phyloP scores from a whole-genome alignment of 2,113 vertebrate species.

The Naja naja region DNA sequence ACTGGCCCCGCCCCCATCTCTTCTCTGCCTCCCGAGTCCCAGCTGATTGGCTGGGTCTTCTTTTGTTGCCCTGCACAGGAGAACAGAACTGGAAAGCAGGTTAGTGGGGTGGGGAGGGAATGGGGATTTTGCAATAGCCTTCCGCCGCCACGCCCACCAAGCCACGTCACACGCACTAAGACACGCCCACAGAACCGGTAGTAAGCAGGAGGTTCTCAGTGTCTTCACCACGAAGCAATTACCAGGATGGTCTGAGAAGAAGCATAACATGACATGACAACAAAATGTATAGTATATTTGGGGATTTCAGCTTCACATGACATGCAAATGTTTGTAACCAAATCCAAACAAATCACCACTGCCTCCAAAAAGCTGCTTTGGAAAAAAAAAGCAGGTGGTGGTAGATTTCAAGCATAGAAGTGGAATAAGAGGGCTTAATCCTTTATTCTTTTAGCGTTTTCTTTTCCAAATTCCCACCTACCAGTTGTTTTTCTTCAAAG shows the following conservation, averaged over 20 bases:
- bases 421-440: neutral
- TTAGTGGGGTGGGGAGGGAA: no score
- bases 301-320: neutral
- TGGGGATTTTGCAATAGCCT: no score
- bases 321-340: neutral
- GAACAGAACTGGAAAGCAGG: no score
- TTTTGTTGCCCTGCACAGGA: no score
- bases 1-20: no score
- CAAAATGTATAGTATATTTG: neutral
- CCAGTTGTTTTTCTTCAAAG: neutral
- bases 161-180: no score
- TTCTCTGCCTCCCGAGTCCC: no score
- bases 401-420: neutral
- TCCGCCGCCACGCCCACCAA: no score
- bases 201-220: neutral
- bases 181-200: no score
- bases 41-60: no score
- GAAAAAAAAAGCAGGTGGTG: accelerated
- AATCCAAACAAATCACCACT: neutral
- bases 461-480: neutral
- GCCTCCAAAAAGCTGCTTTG: neutral
- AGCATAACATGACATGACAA: neutral
- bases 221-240: neutral
- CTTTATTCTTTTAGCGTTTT: neutral
- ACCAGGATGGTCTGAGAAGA: neutral